Evolutionary conservation across 2,888 invertebrate species (phyloP).

Genomic region (Nymphalis polychloros): DNA sequence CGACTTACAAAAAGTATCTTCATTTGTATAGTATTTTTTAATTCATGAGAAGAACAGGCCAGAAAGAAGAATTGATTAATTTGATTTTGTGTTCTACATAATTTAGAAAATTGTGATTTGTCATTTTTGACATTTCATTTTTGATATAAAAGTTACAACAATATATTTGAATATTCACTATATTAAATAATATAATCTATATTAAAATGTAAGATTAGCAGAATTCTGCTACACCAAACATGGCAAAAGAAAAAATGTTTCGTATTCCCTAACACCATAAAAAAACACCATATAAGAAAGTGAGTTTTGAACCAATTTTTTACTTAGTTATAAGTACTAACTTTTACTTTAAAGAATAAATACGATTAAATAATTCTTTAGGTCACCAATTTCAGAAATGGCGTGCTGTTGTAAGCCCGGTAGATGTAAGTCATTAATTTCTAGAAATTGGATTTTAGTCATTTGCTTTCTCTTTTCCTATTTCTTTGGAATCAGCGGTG

Average conservation of each 20-base stretch:
- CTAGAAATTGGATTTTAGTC: too few relatives aligned
- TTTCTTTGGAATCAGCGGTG: too few relatives aligned
- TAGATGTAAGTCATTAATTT: constrained; percentile 48
- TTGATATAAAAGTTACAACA: background rate
- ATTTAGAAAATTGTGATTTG: too few relatives aligned
- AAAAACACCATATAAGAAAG: constrained; percentile 17
- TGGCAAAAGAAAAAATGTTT: constrained; percentile 43
- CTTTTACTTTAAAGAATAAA: background rate
- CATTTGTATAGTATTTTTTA: background rate
- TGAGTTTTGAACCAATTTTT: constrained; percentile 13
- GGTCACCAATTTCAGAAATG: constrained; percentile 49
- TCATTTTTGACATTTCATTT: background rate
- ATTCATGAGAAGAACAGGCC: constrained; percentile 2
- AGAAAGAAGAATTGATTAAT: constrained; percentile 2
- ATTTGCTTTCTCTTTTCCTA: too few relatives aligned
- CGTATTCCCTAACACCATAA: constrained; percentile 28
- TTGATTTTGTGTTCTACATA: too few relatives aligned
- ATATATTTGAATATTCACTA: background rate
- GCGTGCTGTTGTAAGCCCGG: constrained; percentile 63
- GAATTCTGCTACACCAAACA: background rate
- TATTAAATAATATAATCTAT: background rate
- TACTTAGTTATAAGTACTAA: too few relatives aligned
- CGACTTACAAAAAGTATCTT: too few relatives aligned
- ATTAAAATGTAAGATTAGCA: constrained; percentile 1
- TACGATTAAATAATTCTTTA: constrained; percentile 35